phyloP scores from a whole-genome alignment of 2,888 invertebrate genomes.

The Drosophila mayaguana region DNA sequence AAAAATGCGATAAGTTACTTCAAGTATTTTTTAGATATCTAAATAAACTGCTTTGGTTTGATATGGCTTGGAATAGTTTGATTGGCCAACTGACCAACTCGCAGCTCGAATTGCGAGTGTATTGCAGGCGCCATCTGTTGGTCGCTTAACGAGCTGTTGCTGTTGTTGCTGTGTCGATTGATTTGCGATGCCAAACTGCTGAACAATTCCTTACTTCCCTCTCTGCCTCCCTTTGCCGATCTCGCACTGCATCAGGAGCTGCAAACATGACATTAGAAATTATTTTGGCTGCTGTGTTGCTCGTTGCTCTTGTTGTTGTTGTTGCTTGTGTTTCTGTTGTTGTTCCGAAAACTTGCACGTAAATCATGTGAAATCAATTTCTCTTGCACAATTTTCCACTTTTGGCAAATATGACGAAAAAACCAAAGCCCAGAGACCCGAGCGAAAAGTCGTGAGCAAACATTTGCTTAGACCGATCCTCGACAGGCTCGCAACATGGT shows the following conservation, averaged over 20 bases:
- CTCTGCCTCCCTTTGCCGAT: not conserved
- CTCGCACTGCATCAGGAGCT: conserved; percentile 47
- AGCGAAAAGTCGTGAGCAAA: conserved; percentile 74
- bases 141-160: conserved; percentile 39
- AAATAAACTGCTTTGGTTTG: conserved; percentile 48
- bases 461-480: conserved; percentile 65
- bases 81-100: conserved; percentile 49
- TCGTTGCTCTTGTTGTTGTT: conserved; percentile 31
- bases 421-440: conserved; percentile 46
- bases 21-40: conserved; percentile 10
- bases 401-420: conserved; percentile 78
- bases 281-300: conserved; percentile 56
- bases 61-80: conserved; percentile 1
- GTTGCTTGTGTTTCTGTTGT: conserved; percentile 32
- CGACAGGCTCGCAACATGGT: conserved; percentile 35
- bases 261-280: conserved; percentile 77
- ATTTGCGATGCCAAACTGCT: conserved; percentile 65
- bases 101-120: conserved; percentile 10
- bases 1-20: not conserved
- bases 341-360: conserved; percentile 66
- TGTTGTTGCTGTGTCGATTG: conserved; percentile 56
- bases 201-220: conserved; percentile 28
- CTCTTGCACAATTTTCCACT: conserved; percentile 79
- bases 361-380: conserved; percentile 84
- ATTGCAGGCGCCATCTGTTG: conserved; percentile 50